Conservation (phyloP, 1,140 invertebrate species). For the Drosophila sp. region DNA sequence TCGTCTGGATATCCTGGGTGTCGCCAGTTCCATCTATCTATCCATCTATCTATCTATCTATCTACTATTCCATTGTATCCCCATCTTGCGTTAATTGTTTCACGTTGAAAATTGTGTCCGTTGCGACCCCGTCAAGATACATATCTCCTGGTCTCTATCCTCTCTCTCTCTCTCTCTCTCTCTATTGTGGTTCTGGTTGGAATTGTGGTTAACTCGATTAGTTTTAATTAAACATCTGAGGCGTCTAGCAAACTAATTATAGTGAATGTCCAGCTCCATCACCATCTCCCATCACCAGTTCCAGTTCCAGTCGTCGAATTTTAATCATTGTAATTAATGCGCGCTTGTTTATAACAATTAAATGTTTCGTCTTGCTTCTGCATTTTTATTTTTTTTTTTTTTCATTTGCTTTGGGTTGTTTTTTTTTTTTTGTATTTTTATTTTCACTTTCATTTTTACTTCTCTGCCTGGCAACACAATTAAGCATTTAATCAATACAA, state of each 20-base stretch:
- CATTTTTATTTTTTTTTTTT: slow-evolving; percentile 7
- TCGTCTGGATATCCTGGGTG: background rate
- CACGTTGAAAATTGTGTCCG: slow-evolving; percentile 59
- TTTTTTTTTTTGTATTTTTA: background rate
- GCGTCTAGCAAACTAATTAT: slow-evolving; percentile 72
- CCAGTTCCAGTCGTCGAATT: slow-evolving; percentile 36
- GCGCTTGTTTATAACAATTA: slow-evolving; percentile 79
- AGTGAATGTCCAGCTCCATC: slow-evolving; percentile 50
- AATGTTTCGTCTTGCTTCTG: slow-evolving; percentile 42
- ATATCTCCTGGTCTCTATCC: background rate
- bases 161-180: background rate
- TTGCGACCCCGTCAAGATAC: slow-evolving; percentile 14
- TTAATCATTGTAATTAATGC: slow-evolving; percentile 77
- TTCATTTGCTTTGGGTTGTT: slow-evolving; percentile 12
- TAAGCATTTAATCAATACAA: slow-evolving; percentile 79
- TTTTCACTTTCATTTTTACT: slow-evolving; percentile 22
- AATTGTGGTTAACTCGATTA: slow-evolving; percentile 60
- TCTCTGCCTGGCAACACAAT: slow-evolving; percentile 58
- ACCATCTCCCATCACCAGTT: slow-evolving; percentile 16
- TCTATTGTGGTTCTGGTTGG: slow-evolving; percentile 18
- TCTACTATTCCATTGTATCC: background rate
- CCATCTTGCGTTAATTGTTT: slow-evolving; percentile 65
- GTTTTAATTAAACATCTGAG: slow-evolving; percentile 78
- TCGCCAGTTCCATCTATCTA: slow-evolving; percentile 28
- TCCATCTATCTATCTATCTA: slow-evolving; percentile 7